phyloP scores from a whole-genome alignment of 1,140 invertebrate genomes.

The Drosophila oshimai region DNA sequence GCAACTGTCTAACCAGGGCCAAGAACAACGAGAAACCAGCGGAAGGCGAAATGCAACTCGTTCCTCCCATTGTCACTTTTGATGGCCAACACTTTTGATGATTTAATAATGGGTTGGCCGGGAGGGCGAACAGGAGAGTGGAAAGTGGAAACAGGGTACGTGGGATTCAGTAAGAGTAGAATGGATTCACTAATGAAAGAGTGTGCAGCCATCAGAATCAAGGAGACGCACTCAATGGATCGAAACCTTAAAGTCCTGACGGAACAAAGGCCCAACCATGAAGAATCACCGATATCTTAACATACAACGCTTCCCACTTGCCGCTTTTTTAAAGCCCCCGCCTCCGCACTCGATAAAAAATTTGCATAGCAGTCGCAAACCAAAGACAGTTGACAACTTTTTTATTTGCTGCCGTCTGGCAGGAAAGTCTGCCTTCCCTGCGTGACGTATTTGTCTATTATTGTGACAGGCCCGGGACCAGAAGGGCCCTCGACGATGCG shows the following conservation, averaged over 20 bases:
- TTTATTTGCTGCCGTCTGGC: constrained; percentile 46
- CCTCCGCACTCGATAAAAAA: constrained; percentile 11
- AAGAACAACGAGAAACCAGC: not conserved
- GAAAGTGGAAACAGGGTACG: too few relatives aligned
- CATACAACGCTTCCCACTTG: not conserved
- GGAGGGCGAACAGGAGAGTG: not conserved
- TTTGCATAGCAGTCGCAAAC: constrained; percentile 58
- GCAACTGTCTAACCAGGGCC: constrained; percentile 26
- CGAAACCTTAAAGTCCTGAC: not conserved
- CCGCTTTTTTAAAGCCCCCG: not conserved
- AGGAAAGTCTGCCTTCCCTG: not conserved
- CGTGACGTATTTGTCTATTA: constrained; percentile 59
- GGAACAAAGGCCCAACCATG: constrained; percentile 1
- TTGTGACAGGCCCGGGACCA: constrained; percentile 48
- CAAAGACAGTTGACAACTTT: constrained; percentile 72
- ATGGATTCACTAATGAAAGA: constrained; percentile 25
- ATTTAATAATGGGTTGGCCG: constrained; percentile 58
- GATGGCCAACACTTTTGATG: constrained; percentile 74
- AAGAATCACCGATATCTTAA: constrained; percentile 3
- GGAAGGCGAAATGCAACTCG: not conserved
- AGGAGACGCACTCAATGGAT: constrained; percentile 1
- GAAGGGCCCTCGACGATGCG: constrained; percentile 30
- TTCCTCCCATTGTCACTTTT: constrained; percentile 65
- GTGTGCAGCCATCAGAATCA: not conserved
- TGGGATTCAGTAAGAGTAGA: too few relatives aligned